These are phyloP conservation scores for Coptodon rendalli DNA, from an alignment of 2,113 vertebrate species.

Conservation along the genomic window DNA sequence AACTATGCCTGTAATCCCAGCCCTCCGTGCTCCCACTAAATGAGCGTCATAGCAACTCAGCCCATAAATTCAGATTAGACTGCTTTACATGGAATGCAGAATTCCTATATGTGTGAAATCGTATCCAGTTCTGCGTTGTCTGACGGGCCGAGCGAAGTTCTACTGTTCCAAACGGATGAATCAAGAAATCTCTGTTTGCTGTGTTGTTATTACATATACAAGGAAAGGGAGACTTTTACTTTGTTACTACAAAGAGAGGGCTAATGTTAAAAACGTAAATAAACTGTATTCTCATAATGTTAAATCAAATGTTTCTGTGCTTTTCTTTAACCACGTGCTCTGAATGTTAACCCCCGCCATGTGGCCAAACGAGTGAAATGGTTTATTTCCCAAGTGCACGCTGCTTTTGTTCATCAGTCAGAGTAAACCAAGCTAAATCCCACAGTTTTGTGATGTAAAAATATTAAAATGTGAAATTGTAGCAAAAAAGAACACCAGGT, in stretches of 20 bases:
- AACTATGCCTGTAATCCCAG: constrained; percentile 2
- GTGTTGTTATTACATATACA: neutral
- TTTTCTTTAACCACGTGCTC: neutral
- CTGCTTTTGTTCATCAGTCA: neutral
- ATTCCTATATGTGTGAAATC: neutral
- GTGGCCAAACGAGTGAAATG: neutral
- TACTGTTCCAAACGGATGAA: neutral
- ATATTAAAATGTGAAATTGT: constrained; percentile 44
- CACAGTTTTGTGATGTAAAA: constrained; percentile 57
- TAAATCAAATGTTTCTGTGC: neutral
- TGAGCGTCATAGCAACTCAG: neutral
- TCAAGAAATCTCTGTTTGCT: neutral
- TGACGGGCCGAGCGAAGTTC: neutral
- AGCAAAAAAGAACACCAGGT: neutral
- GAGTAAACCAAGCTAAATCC: constrained; percentile 13
- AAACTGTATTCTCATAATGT: neutral
- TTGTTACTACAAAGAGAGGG: neutral
- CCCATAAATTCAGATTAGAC: neutral
- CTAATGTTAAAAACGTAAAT: neutral
- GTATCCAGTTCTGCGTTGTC: neutral
- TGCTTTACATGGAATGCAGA: neutral
- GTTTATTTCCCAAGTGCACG: neutral
- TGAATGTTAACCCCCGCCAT: neutral
- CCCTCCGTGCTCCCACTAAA: neutral
- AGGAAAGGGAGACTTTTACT: neutral